Conservation (phyloP, 2,888 invertebrate genomes). For the Glaucopsyche alexis region DNA sequence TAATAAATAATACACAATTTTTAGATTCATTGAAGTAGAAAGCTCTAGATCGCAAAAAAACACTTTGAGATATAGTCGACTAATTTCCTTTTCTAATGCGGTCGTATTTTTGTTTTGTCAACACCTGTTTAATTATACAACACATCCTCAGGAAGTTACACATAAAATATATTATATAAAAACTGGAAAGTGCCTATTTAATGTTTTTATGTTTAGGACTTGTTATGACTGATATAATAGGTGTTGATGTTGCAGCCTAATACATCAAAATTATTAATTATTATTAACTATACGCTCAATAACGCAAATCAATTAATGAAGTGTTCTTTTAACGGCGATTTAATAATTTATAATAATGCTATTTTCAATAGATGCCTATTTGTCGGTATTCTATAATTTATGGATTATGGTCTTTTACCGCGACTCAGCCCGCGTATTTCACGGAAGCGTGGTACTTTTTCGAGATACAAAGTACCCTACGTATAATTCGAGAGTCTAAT, state of each 20-base stretch:
- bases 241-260: neutral
- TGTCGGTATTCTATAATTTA: too few relatives aligned
- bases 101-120: conserved; percentile 8
- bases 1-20: too few relatives aligned
- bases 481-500: too few relatives aligned
- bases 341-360: neutral
- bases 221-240: neutral
- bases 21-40: neutral
- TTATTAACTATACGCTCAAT: neutral
- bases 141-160: conserved; percentile 10
- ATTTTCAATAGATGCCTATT: too few relatives aligned
- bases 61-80: neutral
- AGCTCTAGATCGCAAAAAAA: neutral
- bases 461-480: too few relatives aligned
- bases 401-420: too few relatives aligned
- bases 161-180: neutral
- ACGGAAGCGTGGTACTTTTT: too few relatives aligned
- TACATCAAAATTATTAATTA: neutral
- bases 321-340: neutral
- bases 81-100: neutral
- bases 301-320: neutral
- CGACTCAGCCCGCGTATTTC: too few relatives aligned
- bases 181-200: neutral
- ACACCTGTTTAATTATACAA: conserved; percentile 2
- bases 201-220: neutral